Base-by-base conservation (phyloP, 1,140 invertebrate species). In the Drosophila paulistorum region DNA sequence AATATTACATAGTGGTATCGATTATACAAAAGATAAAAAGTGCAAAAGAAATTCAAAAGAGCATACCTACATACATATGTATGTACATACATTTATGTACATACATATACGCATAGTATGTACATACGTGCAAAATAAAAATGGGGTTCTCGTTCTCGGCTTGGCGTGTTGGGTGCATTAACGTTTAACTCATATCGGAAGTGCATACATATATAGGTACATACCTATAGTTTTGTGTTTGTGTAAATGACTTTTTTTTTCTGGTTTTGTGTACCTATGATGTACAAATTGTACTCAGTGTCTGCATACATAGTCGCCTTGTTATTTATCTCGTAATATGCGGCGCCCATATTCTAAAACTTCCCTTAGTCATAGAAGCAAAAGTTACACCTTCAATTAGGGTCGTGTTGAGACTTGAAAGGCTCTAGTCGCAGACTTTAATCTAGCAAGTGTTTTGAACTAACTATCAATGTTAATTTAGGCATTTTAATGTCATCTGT, bases 121-220 rank as follows among this genome's bases (percentile, higher is more conserved):
- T 23, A 20, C n/a, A n/a, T n/a, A n/a, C 45, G 45, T 51, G 45
- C 45, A 51, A 51, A 51, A 51, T 51, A 51, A 51, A 51, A 51
- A 51, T 51, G 45, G 45, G 45, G 45, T 51, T 51, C 45, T 51
- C 17, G 45, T 23, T 51, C 45, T 51, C 1, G 20, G 45, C 45
- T 51, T 51, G 9, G 45, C 45, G 45, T 51, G 45, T 23, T 51
- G 17, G 11, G 20, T 51, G 45, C 45, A 51, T 23, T 51, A 51
- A 23, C 20, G 17, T 51, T 51, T 11, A 51, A 51, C 17, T 51
- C 3, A 20, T 7, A 23, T 51, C 45, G 45, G 9, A 51, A 51
- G 45, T 51, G 17, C 45, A 51, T 23, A 51, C 1, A 39, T 39
- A 39, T 9, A 23, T 51, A 51, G 4, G 13, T 39, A 39, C 9